These are phyloP conservation scores for Craterocephalus amniculus DNA, from an alignment of 2,797 vertebrate genomes.

Conservation along the genomic window DNA sequence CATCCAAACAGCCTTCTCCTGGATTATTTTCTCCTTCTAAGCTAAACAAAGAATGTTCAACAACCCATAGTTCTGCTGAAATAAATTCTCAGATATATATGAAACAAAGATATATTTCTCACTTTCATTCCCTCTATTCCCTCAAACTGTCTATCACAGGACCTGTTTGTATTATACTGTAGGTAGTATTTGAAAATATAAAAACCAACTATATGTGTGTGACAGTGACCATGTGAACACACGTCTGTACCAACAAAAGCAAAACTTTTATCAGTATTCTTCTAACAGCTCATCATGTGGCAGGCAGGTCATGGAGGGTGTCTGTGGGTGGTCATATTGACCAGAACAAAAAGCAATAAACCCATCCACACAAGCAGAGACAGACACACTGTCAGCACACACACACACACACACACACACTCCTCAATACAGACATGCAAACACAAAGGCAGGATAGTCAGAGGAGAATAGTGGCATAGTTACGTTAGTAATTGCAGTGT, in stretches of 20 bases:
- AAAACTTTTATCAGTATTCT: constrained; percentile 40
- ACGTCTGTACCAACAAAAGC: neutral
- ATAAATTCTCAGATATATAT: too few species aligned
- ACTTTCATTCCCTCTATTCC: neutral
- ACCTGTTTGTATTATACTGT: neutral
- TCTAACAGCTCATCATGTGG: constrained; percentile 21
- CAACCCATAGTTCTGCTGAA: too few species aligned
- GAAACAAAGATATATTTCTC: neutral
- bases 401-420: neutral
- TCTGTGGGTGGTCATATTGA: constrained; percentile 35
- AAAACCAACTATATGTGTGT: constrained; percentile 7
- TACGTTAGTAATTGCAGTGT: constrained; percentile 57
- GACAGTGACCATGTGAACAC: constrained; percentile 15
- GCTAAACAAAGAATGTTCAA: too few species aligned
- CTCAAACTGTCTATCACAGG: neutral
- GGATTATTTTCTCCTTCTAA: too few species aligned
- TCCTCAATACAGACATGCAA: constrained; percentile 1
- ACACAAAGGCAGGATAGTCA: constrained; percentile 11
- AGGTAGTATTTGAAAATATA: neutral
- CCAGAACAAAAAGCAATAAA: constrained; percentile 53
- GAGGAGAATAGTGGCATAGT: constrained; percentile 23
- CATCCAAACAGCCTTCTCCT: too few species aligned
- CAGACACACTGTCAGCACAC: neutral
- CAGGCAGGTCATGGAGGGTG: constrained; percentile 48
- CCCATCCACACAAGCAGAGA: constrained; percentile 10